Percentiles rank a stretch among this genome's conserved stretches.
Evolutionary conservation across 2,888 invertebrate species (phyloP).

Genomic region (Drosophila kuntzei): DNA sequence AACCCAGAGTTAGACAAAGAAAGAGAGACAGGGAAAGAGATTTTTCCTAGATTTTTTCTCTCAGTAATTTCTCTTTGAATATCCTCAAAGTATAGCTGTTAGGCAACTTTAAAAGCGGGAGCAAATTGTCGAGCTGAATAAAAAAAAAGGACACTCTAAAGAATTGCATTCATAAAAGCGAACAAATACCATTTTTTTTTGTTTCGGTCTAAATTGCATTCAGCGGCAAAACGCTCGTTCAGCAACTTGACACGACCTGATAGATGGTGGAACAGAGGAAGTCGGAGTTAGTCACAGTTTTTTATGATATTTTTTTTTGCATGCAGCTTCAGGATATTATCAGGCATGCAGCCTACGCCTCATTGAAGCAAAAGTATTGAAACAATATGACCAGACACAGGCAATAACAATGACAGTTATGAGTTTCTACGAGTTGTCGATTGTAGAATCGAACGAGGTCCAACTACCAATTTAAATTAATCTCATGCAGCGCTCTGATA

Average conservation of each 20-base stretch:
- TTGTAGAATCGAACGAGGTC: conserved; percentile 10
- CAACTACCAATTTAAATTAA: conserved; percentile 45
- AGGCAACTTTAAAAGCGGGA: background rate
- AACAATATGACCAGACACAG: conserved; percentile 57
- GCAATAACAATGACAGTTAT: conserved; percentile 70
- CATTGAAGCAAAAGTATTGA: conserved; percentile 63
- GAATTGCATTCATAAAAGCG: conserved; percentile 24
- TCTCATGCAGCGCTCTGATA: conserved; percentile 14
- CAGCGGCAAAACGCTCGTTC: conserved; percentile 62
- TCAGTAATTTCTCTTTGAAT: conserved; percentile 5
- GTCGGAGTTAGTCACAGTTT: conserved; percentile 11
- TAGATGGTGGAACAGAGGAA: conserved; percentile 48
- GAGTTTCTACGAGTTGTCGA: conserved; percentile 49
- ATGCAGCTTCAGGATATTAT: conserved; percentile 42
- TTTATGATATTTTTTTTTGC: conserved; percentile 20
- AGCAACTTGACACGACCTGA: conserved; percentile 61
- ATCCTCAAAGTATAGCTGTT: background rate
- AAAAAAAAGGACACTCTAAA: conserved; percentile 3
- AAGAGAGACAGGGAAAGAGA: too few relatives aligned
- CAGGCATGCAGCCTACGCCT: conserved; percentile 48
- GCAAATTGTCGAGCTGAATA: background rate
- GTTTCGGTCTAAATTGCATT: conserved; percentile 62
- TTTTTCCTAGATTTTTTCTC: background rate
- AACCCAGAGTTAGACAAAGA: background rate
- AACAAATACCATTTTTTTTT: conserved; percentile 36